These are phyloP conservation scores for Caenorhabditis japonica DNA, from an alignment of 2,888 invertebrate species.

Conservation along the genomic window DNA sequence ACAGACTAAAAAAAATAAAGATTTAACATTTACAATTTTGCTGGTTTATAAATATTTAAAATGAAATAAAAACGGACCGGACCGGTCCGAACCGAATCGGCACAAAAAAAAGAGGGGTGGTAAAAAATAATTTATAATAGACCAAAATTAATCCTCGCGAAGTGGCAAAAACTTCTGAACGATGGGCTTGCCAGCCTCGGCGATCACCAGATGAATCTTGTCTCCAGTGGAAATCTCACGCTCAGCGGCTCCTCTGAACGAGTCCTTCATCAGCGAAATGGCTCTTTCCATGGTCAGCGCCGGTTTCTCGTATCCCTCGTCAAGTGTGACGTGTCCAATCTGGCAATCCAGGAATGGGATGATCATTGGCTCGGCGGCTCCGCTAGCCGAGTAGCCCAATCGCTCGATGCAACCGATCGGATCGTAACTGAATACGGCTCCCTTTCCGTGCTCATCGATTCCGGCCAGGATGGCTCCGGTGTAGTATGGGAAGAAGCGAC, in stretches of 20 bases:
- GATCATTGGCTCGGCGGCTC: slow-evolving; percentile 86
- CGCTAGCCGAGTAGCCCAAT: slow-evolving; percentile 88
- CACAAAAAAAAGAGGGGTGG: background rate
- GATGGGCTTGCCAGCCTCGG: slow-evolving; percentile 71
- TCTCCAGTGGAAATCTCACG: slow-evolving; percentile 92
- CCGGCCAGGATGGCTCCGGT: slow-evolving; percentile 95
- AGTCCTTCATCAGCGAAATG: slow-evolving; percentile 87
- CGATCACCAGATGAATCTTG: slow-evolving; percentile 70
- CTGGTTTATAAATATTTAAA: too few relatives aligned
- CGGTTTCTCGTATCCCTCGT: slow-evolving; percentile 80
- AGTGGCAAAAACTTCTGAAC: slow-evolving; percentile 64
- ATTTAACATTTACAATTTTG: too few relatives aligned
- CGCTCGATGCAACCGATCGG: slow-evolving; percentile 95
- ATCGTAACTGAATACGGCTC: slow-evolving; percentile 95
- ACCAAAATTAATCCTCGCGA: slow-evolving; percentile 69
- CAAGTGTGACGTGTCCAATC: slow-evolving; percentile 82
- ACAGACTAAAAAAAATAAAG: too few relatives aligned
- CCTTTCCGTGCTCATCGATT: slow-evolving; percentile 90
- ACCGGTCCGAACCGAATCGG: background rate
- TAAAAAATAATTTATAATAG: slow-evolving; percentile 24
- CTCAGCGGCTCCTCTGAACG: slow-evolving; percentile 96
- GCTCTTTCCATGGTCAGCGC: slow-evolving; percentile 87
- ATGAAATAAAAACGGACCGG: background rate
- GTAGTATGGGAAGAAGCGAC: slow-evolving; percentile 98
- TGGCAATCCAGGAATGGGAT: slow-evolving; percentile 97